A percentile compares a stretch with the other conserved stretches of the same genome.
Conservation (phyloP, 1,140 invertebrate genomes). For the Scaptodrosophila lebanonensis region DNA sequence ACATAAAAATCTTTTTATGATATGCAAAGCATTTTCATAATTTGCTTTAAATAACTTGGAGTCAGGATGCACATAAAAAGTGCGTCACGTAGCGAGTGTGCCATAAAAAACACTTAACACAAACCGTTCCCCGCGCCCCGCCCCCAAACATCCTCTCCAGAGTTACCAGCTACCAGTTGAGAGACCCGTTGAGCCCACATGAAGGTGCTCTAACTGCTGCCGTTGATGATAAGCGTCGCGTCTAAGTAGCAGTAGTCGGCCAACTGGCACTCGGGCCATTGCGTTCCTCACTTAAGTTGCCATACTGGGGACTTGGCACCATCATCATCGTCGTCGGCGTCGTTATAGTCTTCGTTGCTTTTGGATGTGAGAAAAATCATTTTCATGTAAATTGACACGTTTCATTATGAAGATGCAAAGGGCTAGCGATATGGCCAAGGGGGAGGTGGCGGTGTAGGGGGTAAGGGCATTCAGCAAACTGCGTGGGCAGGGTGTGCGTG, state of each 20-base stretch:
- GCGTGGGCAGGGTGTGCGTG: neutral
- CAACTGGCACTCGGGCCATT: neutral
- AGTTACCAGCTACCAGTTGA: too few species aligned
- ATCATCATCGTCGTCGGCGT: too few species aligned
- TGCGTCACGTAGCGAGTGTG: neutral
- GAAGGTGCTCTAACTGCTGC: too few species aligned
- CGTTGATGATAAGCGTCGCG: neutral
- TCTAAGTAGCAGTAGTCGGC: neutral
- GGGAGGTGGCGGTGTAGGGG: neutral
- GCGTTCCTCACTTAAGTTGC: too few species aligned
- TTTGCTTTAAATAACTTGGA: constrained; percentile 30
- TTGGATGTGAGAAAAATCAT: constrained; percentile 15
- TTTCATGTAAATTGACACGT: constrained; percentile 44
- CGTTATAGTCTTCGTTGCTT: too few species aligned
- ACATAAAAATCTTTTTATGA: constrained; percentile 40
- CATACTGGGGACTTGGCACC: too few species aligned
- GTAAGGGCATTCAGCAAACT: neutral
- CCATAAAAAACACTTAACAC: constrained; percentile 33
- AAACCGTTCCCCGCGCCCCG: too few species aligned
- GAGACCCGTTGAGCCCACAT: too few species aligned
- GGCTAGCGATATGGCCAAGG: neutral
- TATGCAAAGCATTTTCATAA: constrained; percentile 42
- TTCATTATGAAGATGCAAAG: constrained; percentile 26
- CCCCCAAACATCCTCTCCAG: too few species aligned
- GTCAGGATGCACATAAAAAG: constrained; percentile 27